Percentiles rank a stretch among this genome's conserved stretches.
These are phyloP conservation scores for Diplazon laetatorius DNA, from an alignment of 2,888 invertebrate genomes.

Conservation along the genomic window DNA sequence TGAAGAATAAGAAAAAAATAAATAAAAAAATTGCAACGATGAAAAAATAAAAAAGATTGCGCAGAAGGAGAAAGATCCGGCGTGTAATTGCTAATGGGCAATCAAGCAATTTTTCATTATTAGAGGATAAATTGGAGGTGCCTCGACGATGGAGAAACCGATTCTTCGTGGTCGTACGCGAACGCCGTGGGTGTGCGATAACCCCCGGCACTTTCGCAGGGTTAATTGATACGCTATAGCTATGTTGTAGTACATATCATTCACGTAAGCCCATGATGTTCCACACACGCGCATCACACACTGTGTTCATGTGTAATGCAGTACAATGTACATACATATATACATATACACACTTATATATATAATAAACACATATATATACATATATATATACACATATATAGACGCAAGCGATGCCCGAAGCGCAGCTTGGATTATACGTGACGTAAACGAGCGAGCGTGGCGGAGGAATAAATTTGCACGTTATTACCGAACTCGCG, in stretches of 20 bases:
- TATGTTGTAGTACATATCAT: slow-evolving; percentile 42
- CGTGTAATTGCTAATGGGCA: slow-evolving; percentile 62
- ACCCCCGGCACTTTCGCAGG: slow-evolving; percentile 63
- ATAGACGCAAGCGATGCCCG: slow-evolving; percentile 53
- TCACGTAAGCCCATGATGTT: slow-evolving; percentile 35
- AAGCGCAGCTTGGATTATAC: slow-evolving; percentile 64
- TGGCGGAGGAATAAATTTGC: slow-evolving; percentile 74
- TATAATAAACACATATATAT: too few species aligned
- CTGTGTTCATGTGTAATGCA: slow-evolving; percentile 23
- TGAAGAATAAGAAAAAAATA: not conserved
- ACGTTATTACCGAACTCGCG: slow-evolving; percentile 68
- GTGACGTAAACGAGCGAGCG: slow-evolving; percentile 67
- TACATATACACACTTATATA: too few species aligned
- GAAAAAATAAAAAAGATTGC: not conserved
- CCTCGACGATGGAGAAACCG: slow-evolving; percentile 49
- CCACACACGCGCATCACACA: slow-evolving; percentile 10
- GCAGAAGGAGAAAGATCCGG: slow-evolving; percentile 46
- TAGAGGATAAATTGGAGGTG: slow-evolving; percentile 61
- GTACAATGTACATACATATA: slow-evolving; percentile 3
- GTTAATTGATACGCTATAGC: slow-evolving; percentile 61
- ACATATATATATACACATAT: slow-evolving; percentile 28
- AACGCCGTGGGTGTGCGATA: slow-evolving; percentile 63
- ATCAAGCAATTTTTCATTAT: slow-evolving; percentile 62
- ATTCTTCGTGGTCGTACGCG: slow-evolving; percentile 56
- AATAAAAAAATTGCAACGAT: too few species aligned